Evolutionary conservation across 2,888 invertebrate genomes (phyloP), one percentile per base, ranked within the genome.

Genomic region (Formica aserva): DNA sequence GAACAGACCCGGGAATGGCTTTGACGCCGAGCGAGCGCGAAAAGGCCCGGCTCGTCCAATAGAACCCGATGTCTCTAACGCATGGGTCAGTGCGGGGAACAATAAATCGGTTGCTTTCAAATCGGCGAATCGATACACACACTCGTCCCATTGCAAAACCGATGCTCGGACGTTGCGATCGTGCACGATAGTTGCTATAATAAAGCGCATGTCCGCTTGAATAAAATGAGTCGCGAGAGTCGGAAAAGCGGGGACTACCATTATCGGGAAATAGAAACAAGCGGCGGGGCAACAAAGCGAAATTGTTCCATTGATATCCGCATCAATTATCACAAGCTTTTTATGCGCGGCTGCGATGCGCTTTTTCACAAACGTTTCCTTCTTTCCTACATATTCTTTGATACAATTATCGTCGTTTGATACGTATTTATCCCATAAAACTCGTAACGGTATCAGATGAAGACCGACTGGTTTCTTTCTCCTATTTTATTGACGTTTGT

Each of bases 21-120:
- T 81, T 83, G 83, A 83, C 66, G 55, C 78, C 77, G 48, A 62
- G 32, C 75, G 78, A 52, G 52, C 77, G 77, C 82, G 82, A 82
- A 78, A 78, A 78, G 78, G 41, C 57, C 18, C 78, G 72, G 22
- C 13, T 78, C 57, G 45, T 57, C 69, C 77, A 55, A 72, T 78
- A 35, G 78, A 78, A 60, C 57, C 29, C 52, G 52, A 32, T 22
- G 45, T 22, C 41, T 45, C 57, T 32, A 45, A 72, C 60, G 72
- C 41, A 57, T 13, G 78, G 74, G 60, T 80, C 78, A 72, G 69
- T 69, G 69, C 55, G 13, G 74, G 29, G 38, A 45, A 80, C 78
- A 45, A 72, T 80, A 80, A 80, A 80, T 80, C 78, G 78, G 72
- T 78, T 45, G 74, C 78, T 72, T 72, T 80, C 78, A 72, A 80